Evolutionary conservation across 1,140 invertebrate species (phyloP).

Genomic region (Drosophila truncata): DNA sequence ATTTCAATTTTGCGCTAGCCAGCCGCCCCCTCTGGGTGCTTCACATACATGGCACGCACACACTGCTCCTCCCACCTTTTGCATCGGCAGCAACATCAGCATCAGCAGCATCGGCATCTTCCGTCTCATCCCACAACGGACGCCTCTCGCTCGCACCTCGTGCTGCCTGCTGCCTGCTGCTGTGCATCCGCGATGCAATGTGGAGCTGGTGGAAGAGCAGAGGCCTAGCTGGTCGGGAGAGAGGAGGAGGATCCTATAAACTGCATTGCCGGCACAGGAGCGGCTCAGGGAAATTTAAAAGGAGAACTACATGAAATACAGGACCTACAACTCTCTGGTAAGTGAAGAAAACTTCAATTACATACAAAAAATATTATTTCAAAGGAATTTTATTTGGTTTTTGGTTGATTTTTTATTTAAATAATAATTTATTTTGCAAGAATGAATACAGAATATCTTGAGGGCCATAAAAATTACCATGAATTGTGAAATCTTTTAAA

Average conservation of each 20-base stretch:
- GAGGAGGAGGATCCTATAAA: not conserved
- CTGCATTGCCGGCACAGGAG: slow-evolving; percentile 11
- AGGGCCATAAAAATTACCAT: too few relatives aligned
- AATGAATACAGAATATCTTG: too few relatives aligned
- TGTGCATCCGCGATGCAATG: not conserved
- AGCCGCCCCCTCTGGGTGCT: slow-evolving; percentile 10
- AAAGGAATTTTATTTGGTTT: too few relatives aligned
- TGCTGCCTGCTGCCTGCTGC: not conserved
- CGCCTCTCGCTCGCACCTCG: slow-evolving; percentile 50
- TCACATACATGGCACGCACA: slow-evolving; percentile 23
- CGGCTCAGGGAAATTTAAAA: not conserved
- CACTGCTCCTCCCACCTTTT: slow-evolving; percentile 30
- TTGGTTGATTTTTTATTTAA: too few relatives aligned
- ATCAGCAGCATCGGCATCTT: slow-evolving; percentile 25
- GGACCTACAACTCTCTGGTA: not conserved
- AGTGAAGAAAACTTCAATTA: not conserved
- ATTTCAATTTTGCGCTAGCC: slow-evolving; percentile 32
- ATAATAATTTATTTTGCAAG: too few relatives aligned
- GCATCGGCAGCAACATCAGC: slow-evolving; percentile 2
- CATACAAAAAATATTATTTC: too few relatives aligned
- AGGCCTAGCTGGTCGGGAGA: not conserved
- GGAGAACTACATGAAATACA: not conserved
- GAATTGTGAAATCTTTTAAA: too few relatives aligned
- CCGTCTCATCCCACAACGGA: slow-evolving; percentile 51
- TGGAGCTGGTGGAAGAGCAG: not conserved